A percentile compares a stretch with the other conserved stretches of the same genome.
Conservation (phyloP, 2,888 invertebrate genomes). For the Leptura quadrifasciata region DNA sequence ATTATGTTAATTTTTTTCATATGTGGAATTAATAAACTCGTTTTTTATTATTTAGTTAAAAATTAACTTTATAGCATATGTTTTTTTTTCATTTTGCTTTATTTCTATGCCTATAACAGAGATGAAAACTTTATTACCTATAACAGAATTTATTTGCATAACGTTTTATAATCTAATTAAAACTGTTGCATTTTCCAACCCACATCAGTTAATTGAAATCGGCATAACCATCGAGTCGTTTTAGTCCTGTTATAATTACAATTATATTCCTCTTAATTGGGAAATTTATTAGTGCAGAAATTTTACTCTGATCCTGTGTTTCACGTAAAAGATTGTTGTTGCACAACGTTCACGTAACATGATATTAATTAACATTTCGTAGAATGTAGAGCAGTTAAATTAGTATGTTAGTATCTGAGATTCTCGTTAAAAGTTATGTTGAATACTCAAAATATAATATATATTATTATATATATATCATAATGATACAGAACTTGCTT, state of each 20-base stretch:
- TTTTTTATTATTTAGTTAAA: too few species aligned
- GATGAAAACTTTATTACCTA: too few species aligned
- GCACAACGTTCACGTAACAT: not conserved
- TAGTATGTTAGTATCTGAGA: not conserved
- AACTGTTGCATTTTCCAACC: not conserved
- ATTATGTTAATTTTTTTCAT: too few species aligned
- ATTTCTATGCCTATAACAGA: too few species aligned
- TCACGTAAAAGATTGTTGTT: not conserved
- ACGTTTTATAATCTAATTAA: not conserved
- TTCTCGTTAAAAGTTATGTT: not conserved
- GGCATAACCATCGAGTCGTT: not conserved
- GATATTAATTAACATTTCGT: not conserved
- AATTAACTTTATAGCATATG: too few species aligned
- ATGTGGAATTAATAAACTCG: too few species aligned
- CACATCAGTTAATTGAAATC: not conserved
- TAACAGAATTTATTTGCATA: not conserved
- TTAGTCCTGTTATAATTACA: not conserved
- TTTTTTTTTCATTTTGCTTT: too few species aligned
- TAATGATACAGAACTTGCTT: too few species aligned
- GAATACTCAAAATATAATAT: too few species aligned
- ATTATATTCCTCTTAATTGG: not conserved
- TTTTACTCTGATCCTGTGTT: not conserved
- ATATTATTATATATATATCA: too few species aligned
- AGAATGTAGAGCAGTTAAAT: not conserved
- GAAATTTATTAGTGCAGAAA: not conserved